Percentiles rank a stretch among this genome's conserved stretches.
These are phyloP conservation scores for Macroramphosus scolopax DNA, from an alignment of 2,797 vertebrate genomes.

Conservation along the genomic window DNA sequence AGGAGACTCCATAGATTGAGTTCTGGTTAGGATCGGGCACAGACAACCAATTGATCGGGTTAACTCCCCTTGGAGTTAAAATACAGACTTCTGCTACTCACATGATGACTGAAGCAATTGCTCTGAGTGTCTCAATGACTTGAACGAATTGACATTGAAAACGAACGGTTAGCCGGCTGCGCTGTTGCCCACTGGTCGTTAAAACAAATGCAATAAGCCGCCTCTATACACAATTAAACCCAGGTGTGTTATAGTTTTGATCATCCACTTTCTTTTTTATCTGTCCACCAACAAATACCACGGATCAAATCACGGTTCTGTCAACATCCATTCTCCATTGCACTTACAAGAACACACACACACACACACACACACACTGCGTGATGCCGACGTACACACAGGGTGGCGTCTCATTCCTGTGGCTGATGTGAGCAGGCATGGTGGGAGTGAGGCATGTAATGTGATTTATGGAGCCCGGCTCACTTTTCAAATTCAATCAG, in stretches of 20 bases:
- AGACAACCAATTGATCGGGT: too few species aligned
- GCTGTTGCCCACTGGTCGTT: too few species aligned
- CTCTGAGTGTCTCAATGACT: too few species aligned
- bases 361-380: slow-evolving; percentile 20
- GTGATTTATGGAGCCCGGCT: slow-evolving; percentile 75
- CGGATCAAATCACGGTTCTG: slow-evolving; percentile 46
- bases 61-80: too few species aligned
- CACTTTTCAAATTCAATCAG: slow-evolving; percentile 81
- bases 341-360: slow-evolving; percentile 32
- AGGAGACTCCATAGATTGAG: too few species aligned
- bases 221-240: slow-evolving; percentile 16
- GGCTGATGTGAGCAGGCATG: slow-evolving; percentile 67
- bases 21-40: too few species aligned
- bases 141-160: too few species aligned
- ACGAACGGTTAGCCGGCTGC: too few species aligned
- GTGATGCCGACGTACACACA: slow-evolving; percentile 41
- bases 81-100: too few species aligned
- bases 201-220: slow-evolving; percentile 10
- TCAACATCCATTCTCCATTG: slow-evolving; percentile 46
- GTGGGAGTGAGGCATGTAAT: slow-evolving; percentile 77
- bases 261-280: slow-evolving; percentile 19
- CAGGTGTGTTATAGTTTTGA: slow-evolving; percentile 30
- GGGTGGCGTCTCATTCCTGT: slow-evolving; percentile 63
- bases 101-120: too few species aligned
- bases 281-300: slow-evolving; percentile 20